phyloP scores from a whole-genome alignment of 2,797 vertebrate genomes.

The Myripristis murdjan region DNA sequence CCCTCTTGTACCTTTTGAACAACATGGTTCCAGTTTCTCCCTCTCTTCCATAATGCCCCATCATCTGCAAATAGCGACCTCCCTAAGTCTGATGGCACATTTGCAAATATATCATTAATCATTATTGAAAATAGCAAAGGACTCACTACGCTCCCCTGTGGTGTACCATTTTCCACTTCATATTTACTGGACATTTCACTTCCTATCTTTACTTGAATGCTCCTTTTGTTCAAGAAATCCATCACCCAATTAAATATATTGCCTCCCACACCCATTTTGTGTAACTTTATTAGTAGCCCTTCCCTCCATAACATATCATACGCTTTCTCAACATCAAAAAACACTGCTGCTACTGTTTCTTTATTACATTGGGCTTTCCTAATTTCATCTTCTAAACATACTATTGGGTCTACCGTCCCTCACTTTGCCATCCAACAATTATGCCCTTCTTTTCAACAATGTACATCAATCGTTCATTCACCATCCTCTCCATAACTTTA shows the following conservation, averaged over 20 bases:
- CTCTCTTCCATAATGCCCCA: no score
- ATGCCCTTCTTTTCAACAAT: neutral
- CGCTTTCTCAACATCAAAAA: no score
- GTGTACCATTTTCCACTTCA: neutral
- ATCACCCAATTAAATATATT: neutral
- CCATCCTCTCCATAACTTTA: no score
- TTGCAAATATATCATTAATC: slow-evolving; percentile 8
- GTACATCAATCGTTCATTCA: slow-evolving; percentile 3
- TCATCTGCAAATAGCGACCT: slow-evolving; percentile 9
- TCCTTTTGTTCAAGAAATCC: neutral
- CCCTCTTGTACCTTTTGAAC: slow-evolving; percentile 11
- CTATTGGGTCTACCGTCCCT: no score
- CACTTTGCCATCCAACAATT: neutral
- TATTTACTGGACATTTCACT: neutral
- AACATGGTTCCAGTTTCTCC: slow-evolving; percentile 3
- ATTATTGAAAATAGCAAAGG: slow-evolving; percentile 8
- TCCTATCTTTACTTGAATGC: neutral
- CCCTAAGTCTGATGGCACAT: neutral
- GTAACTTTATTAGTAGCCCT: neutral
- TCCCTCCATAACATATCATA: no score
- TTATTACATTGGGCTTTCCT: no score
- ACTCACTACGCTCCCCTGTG: neutral
- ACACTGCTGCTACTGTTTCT: no score
- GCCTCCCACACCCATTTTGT: neutral
- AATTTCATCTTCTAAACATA: no score